Evolutionary conservation across 2,113 vertebrate genomes (phyloP).

Genomic region (Rhinoderma darwinii): DNA sequence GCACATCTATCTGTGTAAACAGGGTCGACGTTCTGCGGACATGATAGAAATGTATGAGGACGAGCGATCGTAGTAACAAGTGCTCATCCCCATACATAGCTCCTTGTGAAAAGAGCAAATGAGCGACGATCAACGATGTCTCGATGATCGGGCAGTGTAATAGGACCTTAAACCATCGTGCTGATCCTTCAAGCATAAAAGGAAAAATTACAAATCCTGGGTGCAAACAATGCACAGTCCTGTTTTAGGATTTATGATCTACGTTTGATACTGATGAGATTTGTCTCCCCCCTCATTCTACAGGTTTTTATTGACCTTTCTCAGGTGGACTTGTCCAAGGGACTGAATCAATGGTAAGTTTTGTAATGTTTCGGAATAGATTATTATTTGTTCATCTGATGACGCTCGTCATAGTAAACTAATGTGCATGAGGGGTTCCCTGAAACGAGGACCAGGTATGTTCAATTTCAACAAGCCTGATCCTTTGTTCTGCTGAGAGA

Average conservation of each 20-base stretch:
- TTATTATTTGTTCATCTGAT: background rate
- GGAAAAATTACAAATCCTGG: background rate
- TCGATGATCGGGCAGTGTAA: too few relatives aligned
- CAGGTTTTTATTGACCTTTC: constrained; percentile 84
- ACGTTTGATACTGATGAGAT: background rate
- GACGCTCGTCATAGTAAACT: background rate
- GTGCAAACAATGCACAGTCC: background rate
- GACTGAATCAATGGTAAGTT: constrained; percentile 83
- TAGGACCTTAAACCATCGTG: too few relatives aligned
- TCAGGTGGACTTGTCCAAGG: constrained; percentile 79
- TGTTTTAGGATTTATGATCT: background rate
- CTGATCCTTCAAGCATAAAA: too few relatives aligned
- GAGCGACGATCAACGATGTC: too few relatives aligned
- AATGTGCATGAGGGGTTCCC: background rate
- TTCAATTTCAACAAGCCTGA: background rate
- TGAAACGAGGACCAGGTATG: background rate
- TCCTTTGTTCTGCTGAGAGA: background rate
- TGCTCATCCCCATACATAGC: too few relatives aligned
- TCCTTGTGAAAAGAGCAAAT: too few relatives aligned
- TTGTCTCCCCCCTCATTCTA: constrained; percentile 13
- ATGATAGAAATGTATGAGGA: too few relatives aligned
- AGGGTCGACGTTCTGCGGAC: too few relatives aligned
- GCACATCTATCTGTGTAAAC: too few relatives aligned
- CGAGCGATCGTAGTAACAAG: too few relatives aligned
- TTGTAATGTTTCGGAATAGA: background rate